A percentile compares a stretch with the other conserved stretches of the same genome.
phyloP scores from a whole-genome alignment of 1,140 invertebrate genomes.

The Leucophenga varia region DNA sequence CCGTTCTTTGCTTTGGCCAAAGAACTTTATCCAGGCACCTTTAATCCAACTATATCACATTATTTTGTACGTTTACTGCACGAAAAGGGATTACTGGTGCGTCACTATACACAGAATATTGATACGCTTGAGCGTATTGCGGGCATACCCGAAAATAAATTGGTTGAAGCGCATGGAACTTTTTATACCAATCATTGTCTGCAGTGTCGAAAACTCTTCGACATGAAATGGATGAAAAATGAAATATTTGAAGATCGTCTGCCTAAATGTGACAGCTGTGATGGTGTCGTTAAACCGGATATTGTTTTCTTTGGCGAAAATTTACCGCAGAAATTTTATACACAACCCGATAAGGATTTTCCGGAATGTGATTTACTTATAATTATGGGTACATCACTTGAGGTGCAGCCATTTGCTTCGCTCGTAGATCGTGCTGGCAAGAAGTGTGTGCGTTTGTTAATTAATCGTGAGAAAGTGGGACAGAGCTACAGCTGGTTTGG shows the following conservation, averaged over 20 bases:
- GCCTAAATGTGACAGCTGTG: constrained; percentile 71
- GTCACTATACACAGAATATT: constrained; percentile 93
- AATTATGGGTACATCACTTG: constrained; percentile 92
- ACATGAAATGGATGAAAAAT: constrained; percentile 75
- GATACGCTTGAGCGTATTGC: constrained; percentile 88
- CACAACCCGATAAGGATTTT: constrained; percentile 72
- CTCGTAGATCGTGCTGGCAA: constrained; percentile 71
- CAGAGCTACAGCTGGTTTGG: constrained; percentile 35
- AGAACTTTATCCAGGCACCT: constrained; percentile 79
- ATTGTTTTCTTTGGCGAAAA: constrained; percentile 94
- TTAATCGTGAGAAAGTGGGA: constrained; percentile 80
- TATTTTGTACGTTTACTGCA: constrained; percentile 80
- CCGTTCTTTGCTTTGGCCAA: constrained; percentile 87
- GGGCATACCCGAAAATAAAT: constrained; percentile 79
- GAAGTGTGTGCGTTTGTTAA: constrained; percentile 76
- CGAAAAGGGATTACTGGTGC: constrained; percentile 76
- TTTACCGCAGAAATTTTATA: constrained; percentile 76
- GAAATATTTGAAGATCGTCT: constrained; percentile 72
- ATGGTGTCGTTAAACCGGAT: constrained; percentile 86
- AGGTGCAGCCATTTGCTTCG: constrained; percentile 94
- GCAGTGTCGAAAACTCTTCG: constrained; percentile 72
- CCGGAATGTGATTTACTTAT: constrained; percentile 87
- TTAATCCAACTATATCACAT: constrained; percentile 80
- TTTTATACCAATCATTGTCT: constrained; percentile 88
- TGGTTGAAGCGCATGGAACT: constrained; percentile 93